Conservation (phyloP, 2,888 invertebrate species). For the Drosophila sordidapex region DNA sequence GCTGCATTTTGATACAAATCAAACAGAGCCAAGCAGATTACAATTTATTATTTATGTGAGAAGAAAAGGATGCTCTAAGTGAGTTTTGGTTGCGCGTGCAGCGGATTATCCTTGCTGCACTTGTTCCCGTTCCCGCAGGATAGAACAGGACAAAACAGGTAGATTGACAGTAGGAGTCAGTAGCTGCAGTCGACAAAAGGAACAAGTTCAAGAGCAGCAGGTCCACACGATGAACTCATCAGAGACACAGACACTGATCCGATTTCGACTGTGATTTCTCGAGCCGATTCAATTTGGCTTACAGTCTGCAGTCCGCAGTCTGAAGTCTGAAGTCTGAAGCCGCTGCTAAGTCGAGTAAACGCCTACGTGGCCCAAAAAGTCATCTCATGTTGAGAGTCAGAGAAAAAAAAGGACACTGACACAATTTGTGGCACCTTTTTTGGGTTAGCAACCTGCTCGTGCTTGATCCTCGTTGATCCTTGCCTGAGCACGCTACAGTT, state of each 20-base stretch:
- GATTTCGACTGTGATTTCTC: constrained; percentile 31
- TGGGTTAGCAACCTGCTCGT: constrained; percentile 36
- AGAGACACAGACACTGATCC: constrained; percentile 66
- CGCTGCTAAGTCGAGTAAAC: constrained; percentile 84
- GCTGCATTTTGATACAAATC: constrained; percentile 78
- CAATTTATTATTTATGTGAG: constrained; percentile 77
- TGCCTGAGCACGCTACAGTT: constrained; percentile 70
- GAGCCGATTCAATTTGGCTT: constrained; percentile 83
- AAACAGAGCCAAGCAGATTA: constrained; percentile 73
- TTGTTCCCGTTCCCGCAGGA: constrained; percentile 49
- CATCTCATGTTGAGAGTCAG: constrained; percentile 79
- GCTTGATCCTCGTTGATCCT: constrained; percentile 63
- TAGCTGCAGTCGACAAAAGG: constrained; percentile 46
- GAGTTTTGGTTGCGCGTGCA: constrained; percentile 66
- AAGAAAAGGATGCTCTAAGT: constrained; percentile 38
- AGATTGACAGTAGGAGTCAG: constrained; percentile 26
- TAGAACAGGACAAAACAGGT: neutral
- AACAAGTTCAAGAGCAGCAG: constrained; percentile 63
- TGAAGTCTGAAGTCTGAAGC: constrained; percentile 63
- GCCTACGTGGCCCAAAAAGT: constrained; percentile 81
- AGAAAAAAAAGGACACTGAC: constrained; percentile 49
- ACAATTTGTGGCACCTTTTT: constrained; percentile 72
- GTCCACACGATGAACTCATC: constrained; percentile 69
- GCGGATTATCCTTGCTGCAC: constrained; percentile 71
- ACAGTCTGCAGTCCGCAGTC: constrained; percentile 45